phyloP scores from a whole-genome alignment of 2,888 invertebrate genomes.

The Iphiclides podalirius region DNA sequence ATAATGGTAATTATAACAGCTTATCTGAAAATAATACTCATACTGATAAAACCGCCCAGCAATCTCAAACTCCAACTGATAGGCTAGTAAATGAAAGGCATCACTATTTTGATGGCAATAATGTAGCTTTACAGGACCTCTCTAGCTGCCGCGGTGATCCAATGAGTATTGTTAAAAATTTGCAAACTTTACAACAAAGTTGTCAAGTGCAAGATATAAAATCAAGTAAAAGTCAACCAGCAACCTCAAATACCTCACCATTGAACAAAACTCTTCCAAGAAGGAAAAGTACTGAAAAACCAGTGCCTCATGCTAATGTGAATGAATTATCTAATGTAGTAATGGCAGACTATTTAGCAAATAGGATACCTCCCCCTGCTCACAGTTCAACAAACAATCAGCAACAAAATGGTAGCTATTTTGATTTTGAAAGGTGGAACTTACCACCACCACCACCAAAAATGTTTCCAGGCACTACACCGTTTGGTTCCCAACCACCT shows the following conservation, averaged over 20 bases:
- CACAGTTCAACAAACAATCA: slow-evolving; percentile 82
- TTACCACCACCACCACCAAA: slow-evolving; percentile 84
- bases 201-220: slow-evolving; percentile 81
- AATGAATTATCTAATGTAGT: slow-evolving; percentile 78
- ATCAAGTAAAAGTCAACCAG: slow-evolving; percentile 62
- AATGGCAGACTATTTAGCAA: slow-evolving; percentile 79
- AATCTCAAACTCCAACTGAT: slow-evolving; percentile 65
- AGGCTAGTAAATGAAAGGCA: slow-evolving; percentile 79
- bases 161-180: slow-evolving; percentile 87
- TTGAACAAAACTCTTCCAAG: slow-evolving; percentile 59
- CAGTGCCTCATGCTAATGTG: slow-evolving; percentile 62
- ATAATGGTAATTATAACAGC: slow-evolving; percentile 62
- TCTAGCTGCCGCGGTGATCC: slow-evolving; percentile 88
- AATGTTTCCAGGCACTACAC: slow-evolving; percentile 83
- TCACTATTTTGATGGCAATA: slow-evolving; percentile 82
- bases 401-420: slow-evolving; percentile 85
- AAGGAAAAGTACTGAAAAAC: slow-evolving; percentile 82
- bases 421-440: slow-evolving; percentile 91
- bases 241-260: slow-evolving; percentile 45
- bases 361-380: slow-evolving; percentile 86
- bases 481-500: slow-evolving; percentile 79
- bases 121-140: slow-evolving; percentile 83
- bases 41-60: slow-evolving; percentile 62
- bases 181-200: slow-evolving; percentile 81
- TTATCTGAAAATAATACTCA: slow-evolving; percentile 72